Evolutionary conservation across 2,797 vertebrate species (phyloP), one percentile per base, ranked within the genome.

Genomic region (Columba guinea): DNA sequence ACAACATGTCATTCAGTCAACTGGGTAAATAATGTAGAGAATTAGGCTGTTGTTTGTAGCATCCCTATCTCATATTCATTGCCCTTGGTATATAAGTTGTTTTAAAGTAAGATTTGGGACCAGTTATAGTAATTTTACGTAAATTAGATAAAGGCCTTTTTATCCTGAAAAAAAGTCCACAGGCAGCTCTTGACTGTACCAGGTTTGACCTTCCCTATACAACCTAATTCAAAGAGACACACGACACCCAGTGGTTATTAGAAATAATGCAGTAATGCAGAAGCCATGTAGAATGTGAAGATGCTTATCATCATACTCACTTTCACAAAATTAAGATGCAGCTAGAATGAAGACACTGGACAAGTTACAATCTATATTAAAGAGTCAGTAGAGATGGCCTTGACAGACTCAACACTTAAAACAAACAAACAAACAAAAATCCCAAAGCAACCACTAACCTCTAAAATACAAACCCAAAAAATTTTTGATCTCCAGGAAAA

Each of bases 191-290:
- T 62, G 34, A 46, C 1, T 27, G 58, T 59, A 87, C 9, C 15
- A 34, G 49, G 35, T 71, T 62, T 71, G 86, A 77, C 60, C 41
- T 53, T 51, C 49, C 37, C 30, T 26, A 5, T 3, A 28, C 8
- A 16, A 41, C 8, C 63, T 53, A 91, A 87, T 70, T 34, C 87
- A 89, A 62, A 90, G 94, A 85, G 84, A 85, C 62, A 93, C 39
- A 75, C 60, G 96, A 96, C 97, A 96, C 94, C 96, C 85, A 84
- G 96, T 75, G 97, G 96, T 62, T 88, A 52, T 49, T 34, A 82
- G 55, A 77, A 91, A 91, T 26, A 94, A 89, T 4, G 34, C 89
- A 85, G 44, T 56, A 49, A 65, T 16, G n/a, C 67, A 59, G 37
- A 68, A 58, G 21, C 46, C 58, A 15, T 0, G 24, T 1, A 39